Evolutionary conservation across 2,888 invertebrate genomes (phyloP).

Genomic region (Diachrysia chrysitis): DNA sequence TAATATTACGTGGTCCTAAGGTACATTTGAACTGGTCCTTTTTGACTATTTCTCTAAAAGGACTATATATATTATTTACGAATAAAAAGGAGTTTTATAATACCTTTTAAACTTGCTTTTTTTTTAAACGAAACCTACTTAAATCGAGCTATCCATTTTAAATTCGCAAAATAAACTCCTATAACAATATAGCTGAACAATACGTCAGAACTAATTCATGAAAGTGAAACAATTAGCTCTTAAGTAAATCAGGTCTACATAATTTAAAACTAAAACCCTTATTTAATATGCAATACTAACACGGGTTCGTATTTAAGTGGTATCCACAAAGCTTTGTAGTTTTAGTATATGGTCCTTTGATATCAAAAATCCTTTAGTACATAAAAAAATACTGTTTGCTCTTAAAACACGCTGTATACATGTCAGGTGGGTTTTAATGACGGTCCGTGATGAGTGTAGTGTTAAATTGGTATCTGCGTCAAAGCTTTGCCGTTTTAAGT

Average conservation of each 20-base stretch:
- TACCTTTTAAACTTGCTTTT: no score
- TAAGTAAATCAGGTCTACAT: not conserved
- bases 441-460: constrained; percentile 24
- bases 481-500: constrained; percentile 41
- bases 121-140: no score
- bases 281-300: constrained; percentile 3
- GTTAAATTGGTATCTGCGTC: constrained; percentile 49
- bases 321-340: not conserved
- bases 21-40: no score
- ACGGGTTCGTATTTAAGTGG: not conserved
- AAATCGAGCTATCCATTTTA: not conserved
- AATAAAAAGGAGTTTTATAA: no score
- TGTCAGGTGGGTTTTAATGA: not conserved
- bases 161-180: not conserved
- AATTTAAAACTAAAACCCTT: not conserved
- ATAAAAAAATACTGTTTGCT: not conserved
- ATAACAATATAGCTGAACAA: not conserved
- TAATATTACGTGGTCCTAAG: not conserved
- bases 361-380: not conserved
- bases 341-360: constrained; percentile 1
- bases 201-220: not conserved
- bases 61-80: no score
- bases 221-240: not conserved
- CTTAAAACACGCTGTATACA: not conserved
- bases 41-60: no score